These are phyloP conservation scores for Hippasteria phrygiana DNA, from an alignment of 53 echinoderm and acorn worm species.

Conservation along the genomic window DNA sequence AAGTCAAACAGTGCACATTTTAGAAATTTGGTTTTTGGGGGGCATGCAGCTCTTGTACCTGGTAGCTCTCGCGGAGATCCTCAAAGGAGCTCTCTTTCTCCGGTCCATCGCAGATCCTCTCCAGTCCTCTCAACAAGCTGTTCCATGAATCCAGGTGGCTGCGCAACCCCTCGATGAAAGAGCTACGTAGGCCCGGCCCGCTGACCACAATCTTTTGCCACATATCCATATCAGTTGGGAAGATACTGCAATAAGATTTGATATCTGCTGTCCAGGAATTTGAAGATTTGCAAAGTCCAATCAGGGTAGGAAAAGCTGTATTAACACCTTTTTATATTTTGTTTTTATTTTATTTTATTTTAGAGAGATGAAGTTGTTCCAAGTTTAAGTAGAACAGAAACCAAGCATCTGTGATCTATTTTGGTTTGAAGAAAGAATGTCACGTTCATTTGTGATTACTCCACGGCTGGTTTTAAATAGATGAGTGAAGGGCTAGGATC, in stretches of 20 bases:
- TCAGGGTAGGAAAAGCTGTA: too few species aligned
- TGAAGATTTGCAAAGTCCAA: too few species aligned
- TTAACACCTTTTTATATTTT: too few species aligned
- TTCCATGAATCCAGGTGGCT: slow-evolving; percentile 70
- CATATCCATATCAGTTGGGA: slow-evolving; percentile 39
- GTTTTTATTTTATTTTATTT: too few species aligned
- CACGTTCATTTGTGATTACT: not conserved
- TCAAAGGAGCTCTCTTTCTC: slow-evolving; percentile 37
- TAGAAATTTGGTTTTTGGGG: too few species aligned
- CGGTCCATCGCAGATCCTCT: slow-evolving; percentile 57
- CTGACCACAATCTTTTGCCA: slow-evolving; percentile 66
- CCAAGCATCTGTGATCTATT: not conserved
- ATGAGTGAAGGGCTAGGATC: not conserved
- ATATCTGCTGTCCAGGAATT: not conserved
- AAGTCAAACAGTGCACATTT: too few species aligned
- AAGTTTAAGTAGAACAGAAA: too few species aligned
- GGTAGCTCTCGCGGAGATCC: slow-evolving; percentile 4
- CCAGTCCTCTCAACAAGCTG: slow-evolving; percentile 50
- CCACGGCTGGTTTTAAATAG: not conserved
- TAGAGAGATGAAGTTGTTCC: too few species aligned
- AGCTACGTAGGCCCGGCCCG: slow-evolving; percentile 60
- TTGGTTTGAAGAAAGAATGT: not conserved
- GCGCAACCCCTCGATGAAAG: slow-evolving; percentile 64
- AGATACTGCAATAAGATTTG: not conserved
- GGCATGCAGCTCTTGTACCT: slow-evolving; percentile 23